Percentiles rank a stretch among this genome's conserved stretches.
Evolutionary conservation across 2,888 invertebrate genomes (phyloP).

Genomic region (Euplagia quadripunctaria): DNA sequence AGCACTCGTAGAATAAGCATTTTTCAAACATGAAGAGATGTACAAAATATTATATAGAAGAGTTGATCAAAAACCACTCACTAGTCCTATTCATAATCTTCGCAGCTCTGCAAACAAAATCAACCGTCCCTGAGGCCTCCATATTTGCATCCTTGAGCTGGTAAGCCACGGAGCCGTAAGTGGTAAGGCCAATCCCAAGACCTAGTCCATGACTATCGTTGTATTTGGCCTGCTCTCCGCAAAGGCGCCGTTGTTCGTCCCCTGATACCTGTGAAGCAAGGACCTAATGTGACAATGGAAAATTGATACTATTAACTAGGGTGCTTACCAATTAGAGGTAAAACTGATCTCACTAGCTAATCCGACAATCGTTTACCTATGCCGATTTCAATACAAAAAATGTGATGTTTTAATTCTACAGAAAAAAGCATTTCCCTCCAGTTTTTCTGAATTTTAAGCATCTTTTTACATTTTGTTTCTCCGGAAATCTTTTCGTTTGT

Average conservation of each 20-base stretch:
- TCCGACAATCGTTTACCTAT: too few relatives aligned
- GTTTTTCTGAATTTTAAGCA: too few relatives aligned
- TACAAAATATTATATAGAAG: background rate
- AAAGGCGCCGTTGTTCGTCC: constrained; percentile 91
- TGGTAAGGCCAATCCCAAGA: constrained; percentile 85
- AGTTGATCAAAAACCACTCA: constrained; percentile 62
- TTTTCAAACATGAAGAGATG: too few relatives aligned
- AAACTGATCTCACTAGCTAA: too few relatives aligned
- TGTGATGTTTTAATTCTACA: too few relatives aligned
- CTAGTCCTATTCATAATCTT: constrained; percentile 92
- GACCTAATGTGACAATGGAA: background rate
- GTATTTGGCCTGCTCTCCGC: constrained; percentile 88
- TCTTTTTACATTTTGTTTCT: too few relatives aligned
- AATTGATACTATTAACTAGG: background rate
- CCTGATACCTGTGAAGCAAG: constrained; percentile 88
- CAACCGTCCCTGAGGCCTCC: constrained; percentile 91
- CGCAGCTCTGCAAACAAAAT: constrained; percentile 91
- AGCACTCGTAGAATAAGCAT: too few relatives aligned
- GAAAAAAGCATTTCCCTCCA: too few relatives aligned
- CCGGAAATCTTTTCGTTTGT: too few relatives aligned
- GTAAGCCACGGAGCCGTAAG: constrained; percentile 93
- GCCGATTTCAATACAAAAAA: too few relatives aligned
- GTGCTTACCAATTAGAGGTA: background rate
- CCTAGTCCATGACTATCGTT: constrained; percentile 82
- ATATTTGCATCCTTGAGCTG: constrained; percentile 93